Conservation (phyloP, 2,888 invertebrate genomes). For the Drosophila nr. perissopoda region DNA sequence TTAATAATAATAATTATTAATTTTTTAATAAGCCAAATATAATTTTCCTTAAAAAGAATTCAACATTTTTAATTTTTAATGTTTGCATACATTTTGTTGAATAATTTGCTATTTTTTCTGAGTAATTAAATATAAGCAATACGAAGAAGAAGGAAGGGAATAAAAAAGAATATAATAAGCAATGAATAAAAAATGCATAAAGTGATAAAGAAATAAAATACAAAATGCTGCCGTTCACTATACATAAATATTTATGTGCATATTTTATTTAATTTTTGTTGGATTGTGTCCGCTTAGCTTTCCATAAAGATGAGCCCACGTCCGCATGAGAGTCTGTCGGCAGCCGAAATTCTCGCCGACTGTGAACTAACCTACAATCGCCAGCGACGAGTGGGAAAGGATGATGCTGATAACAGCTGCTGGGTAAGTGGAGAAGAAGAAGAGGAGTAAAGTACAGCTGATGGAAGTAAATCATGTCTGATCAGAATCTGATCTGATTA, state of each 20-base stretch:
- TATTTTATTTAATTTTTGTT: neutral
- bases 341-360: conserved; percentile 38
- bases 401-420: conserved; percentile 27
- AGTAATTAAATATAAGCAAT: no score
- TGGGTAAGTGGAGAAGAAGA: conserved; percentile 48
- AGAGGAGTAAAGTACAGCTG: neutral
- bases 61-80: neutral
- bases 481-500: neutral
- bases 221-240: neutral
- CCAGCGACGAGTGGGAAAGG: conserved; percentile 34
- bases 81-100: neutral
- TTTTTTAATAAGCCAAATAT: no score
- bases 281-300: conserved; percentile 4
- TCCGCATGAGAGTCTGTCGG: conserved; percentile 56
- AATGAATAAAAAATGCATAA: neutral
- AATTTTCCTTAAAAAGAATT: no score
- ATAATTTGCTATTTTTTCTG: neutral
- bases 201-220: no score
- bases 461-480: neutral
- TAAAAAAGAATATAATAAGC: neutral
- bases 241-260: neutral
- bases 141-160: neutral
- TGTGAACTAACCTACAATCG: conserved; percentile 54
- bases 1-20: no score
- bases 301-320: conserved; percentile 56